Conservation (phyloP, 1,140 invertebrate species). For the Neodiprion fabricii region DNA sequence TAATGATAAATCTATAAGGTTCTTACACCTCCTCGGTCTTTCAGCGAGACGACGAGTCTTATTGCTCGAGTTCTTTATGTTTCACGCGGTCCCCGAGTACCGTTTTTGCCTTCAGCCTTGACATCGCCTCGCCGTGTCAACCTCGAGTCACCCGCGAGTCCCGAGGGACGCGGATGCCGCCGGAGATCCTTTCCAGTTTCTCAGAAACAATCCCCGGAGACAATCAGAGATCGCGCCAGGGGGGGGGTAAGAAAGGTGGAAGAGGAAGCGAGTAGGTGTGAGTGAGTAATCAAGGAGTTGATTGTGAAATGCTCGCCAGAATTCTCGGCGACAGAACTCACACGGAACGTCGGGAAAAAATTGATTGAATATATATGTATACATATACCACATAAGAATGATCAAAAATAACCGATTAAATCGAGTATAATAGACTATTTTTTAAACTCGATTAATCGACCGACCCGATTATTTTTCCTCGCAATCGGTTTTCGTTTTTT, state of each 20-base stretch:
- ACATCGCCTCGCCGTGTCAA: neutral
- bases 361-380: too few species aligned
- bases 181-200: slow-evolving; percentile 4
- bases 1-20: slow-evolving; percentile 47
- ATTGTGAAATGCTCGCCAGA: too few species aligned
- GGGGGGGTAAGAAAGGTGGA: neutral
- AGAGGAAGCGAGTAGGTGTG: too few species aligned
- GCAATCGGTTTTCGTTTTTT: too few species aligned
- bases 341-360: too few species aligned
- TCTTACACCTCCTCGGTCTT: slow-evolving; percentile 10
- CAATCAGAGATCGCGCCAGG: slow-evolving; percentile 25
- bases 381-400: too few species aligned
- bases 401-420: too few species aligned
- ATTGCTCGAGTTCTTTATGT: slow-evolving; percentile 2
- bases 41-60: slow-evolving; percentile 3
- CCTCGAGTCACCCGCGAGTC: neutral
- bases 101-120: slow-evolving; percentile 13
- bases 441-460: too few species aligned
- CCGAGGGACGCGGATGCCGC: slow-evolving; percentile 5
- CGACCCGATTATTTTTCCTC: too few species aligned
- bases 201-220: slow-evolving; percentile 29
- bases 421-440: too few species aligned
- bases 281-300: too few species aligned
- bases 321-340: too few species aligned
- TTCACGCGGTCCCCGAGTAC: slow-evolving; percentile 8